Evolutionary conservation across 2,888 invertebrate genomes (phyloP).

Genomic region (Drosophila yooni): DNA sequence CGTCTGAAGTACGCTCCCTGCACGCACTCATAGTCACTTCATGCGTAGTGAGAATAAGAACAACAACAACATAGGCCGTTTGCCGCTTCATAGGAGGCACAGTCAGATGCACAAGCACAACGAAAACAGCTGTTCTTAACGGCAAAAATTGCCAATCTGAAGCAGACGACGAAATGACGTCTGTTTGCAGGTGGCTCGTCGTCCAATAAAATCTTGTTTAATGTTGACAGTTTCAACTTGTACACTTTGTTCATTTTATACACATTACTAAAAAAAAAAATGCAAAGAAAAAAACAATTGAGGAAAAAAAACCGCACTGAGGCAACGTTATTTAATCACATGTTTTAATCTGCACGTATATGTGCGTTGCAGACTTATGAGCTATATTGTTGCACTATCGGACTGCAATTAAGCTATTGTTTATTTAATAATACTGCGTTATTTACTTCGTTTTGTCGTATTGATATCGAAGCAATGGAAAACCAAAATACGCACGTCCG

Average conservation of each 20-base stretch:
- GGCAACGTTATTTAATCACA: constrained; percentile 53
- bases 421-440: constrained; percentile 39
- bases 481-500: constrained; percentile 61
- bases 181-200: neutral
- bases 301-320: constrained; percentile 10
- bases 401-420: constrained; percentile 26
- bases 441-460: constrained; percentile 59
- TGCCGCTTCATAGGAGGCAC: constrained; percentile 13
- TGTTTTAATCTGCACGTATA: constrained; percentile 13
- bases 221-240: constrained; percentile 4
- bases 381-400: constrained; percentile 32
- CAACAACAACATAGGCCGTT: constrained; percentile 12
- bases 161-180: constrained; percentile 7
- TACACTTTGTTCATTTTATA: constrained; percentile 26
- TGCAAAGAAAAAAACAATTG: neutral
- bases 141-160: constrained; percentile 38
- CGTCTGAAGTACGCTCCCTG: constrained; percentile 8
- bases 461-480: constrained; percentile 25
- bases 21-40: constrained; percentile 10
- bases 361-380: constrained; percentile 2
- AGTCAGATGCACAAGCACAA: constrained; percentile 35
- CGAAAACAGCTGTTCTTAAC: constrained; percentile 58
- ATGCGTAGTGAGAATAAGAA: constrained; percentile 18
- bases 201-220: constrained; percentile 10
- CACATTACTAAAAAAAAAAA: constrained; percentile 21